Conservation (phyloP, 1,140 invertebrate genomes). For the Neuroterus valhalla region DNA sequence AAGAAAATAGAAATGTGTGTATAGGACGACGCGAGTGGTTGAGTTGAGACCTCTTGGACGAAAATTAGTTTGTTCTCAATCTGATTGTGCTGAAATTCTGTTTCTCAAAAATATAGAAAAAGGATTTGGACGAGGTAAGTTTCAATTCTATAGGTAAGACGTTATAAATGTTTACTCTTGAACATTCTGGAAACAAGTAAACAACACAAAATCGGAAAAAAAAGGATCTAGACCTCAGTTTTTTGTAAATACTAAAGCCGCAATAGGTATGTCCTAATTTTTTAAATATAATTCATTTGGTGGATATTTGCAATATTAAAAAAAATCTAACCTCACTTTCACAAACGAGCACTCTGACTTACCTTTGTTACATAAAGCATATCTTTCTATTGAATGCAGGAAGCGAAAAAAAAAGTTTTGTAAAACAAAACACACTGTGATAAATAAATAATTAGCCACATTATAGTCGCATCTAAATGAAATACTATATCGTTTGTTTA, state of each 20-base stretch:
- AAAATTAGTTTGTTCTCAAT: slow-evolving; percentile 35
- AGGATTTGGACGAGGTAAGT: slow-evolving; percentile 32
- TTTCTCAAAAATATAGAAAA: slow-evolving; percentile 40
- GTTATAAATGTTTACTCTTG: slow-evolving; percentile 43
- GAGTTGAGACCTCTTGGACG: slow-evolving; percentile 20
- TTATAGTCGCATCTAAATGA: no score
- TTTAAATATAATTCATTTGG: no score
- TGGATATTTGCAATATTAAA: no score
- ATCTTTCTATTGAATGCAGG: no score
- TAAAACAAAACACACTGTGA: no score
- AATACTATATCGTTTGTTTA: no score
- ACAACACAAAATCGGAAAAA: slow-evolving; percentile 12
- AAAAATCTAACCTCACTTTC: no score
- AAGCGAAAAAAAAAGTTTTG: no score
- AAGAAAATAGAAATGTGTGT: neutral
- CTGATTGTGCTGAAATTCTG: slow-evolving; percentile 36
- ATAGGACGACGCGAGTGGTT: neutral
- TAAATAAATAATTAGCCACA: no score
- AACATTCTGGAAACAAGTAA: slow-evolving; percentile 31
- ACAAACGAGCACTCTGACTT: no score
- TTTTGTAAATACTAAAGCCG: slow-evolving; percentile 10
- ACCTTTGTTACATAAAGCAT: no score
- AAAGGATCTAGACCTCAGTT: neutral
- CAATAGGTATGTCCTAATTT: neutral
- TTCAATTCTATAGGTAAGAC: slow-evolving; percentile 37